Conservation (phyloP, 2,888 invertebrate species). For the Nasonovia ribisnigri region DNA sequence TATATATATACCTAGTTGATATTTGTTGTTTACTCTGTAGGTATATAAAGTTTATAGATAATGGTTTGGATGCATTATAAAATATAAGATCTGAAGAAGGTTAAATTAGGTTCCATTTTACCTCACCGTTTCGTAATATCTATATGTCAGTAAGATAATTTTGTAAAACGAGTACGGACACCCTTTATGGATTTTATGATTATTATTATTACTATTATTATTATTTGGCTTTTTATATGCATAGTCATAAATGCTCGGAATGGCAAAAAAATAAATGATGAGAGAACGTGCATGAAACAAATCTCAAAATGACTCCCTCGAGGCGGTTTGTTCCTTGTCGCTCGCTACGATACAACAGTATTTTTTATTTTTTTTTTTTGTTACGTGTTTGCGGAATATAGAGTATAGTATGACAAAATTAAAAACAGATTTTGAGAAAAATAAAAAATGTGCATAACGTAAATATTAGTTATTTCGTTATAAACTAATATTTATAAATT, state of each 20-base stretch:
- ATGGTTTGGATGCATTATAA: not conserved
- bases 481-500: not conserved
- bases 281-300: slow-evolving; percentile 52
- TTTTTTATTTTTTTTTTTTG: slow-evolving; percentile 3
- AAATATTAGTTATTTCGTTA: not conserved
- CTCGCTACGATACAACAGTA: not conserved
- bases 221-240: slow-evolving; percentile 25
- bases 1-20: not conserved
- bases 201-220: slow-evolving; percentile 37
- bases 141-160: slow-evolving; percentile 26
- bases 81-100: not conserved
- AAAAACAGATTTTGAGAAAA: slow-evolving; percentile 32
- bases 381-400: not conserved
- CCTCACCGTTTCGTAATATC: not conserved
- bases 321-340: slow-evolving; percentile 42
- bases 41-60: not conserved
- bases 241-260: slow-evolving; percentile 37
- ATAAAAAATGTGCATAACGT: not conserved
- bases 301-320: slow-evolving; percentile 54
- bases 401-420: slow-evolving; percentile 36
- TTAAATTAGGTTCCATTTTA: not conserved
- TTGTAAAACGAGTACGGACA: slow-evolving; percentile 14
- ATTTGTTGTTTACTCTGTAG: not conserved
- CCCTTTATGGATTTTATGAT: slow-evolving; percentile 22
- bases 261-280: slow-evolving; percentile 35